phyloP scores from a whole-genome alignment of 2,797 vertebrate genomes.

The Emydoidea blandingii region DNA sequence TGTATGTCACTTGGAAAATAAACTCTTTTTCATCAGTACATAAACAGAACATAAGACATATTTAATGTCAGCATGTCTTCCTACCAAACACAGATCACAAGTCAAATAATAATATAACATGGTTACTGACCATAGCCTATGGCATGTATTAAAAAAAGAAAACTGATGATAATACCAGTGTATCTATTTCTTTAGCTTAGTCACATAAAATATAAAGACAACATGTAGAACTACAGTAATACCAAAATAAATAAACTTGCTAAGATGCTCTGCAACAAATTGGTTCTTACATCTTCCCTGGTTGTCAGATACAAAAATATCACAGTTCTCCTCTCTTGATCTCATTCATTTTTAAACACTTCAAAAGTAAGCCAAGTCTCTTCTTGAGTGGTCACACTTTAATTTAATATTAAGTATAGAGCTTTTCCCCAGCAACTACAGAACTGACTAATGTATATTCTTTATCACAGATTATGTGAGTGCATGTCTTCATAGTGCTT shows the following conservation, averaged over 20 bases:
- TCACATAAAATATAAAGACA: background rate
- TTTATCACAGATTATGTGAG: slow-evolving; percentile 33
- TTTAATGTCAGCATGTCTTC: accelerated
- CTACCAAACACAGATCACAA: background rate
- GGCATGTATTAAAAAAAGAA: background rate
- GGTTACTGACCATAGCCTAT: background rate
- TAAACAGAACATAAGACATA: background rate
- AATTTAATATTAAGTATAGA: background rate
- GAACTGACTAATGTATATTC: background rate
- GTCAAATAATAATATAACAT: background rate
- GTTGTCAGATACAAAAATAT: slow-evolving; percentile 9
- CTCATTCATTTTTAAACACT: slow-evolving; percentile 44
- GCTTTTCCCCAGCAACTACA: slow-evolving; percentile 13
- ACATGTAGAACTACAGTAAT: background rate
- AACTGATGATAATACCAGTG: background rate
- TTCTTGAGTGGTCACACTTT: background rate
- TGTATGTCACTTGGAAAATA: background rate
- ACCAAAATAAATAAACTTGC: background rate
- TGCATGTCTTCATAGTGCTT: background rate
- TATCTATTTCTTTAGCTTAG: background rate
- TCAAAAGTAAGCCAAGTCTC: slow-evolving; percentile 35
- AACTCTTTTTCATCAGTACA: background rate
- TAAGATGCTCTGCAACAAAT: background rate
- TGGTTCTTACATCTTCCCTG: background rate
- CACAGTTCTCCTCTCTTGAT: background rate